Percentiles rank a stretch among this genome's conserved stretches.
Conservation (phyloP, 1,140 invertebrate species). For the Cydia fagiglandana region DNA sequence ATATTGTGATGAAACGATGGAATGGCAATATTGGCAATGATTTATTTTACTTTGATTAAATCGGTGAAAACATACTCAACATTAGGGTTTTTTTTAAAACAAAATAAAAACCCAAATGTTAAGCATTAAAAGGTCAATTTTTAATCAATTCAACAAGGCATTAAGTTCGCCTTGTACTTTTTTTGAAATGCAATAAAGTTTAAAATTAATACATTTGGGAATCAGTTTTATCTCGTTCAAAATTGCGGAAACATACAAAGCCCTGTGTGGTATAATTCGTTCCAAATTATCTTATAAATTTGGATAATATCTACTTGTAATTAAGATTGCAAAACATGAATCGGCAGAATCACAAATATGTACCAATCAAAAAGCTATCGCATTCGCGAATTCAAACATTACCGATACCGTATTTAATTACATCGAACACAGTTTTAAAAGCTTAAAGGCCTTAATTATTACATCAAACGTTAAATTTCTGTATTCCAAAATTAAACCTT, state of each 20-base stretch:
- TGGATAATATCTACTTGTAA: neutral
- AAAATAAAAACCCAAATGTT: too few species aligned
- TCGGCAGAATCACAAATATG: neutral
- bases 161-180: too few species aligned
- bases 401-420: conserved; percentile 3
- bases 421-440: neutral
- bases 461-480: neutral
- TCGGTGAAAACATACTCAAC: too few species aligned
- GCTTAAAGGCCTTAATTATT: conserved; percentile 13
- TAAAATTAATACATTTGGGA: too few species aligned
- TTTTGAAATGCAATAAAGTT: too few species aligned
- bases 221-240: neutral
- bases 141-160: too few species aligned
- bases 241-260: neutral
- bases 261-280: neutral
- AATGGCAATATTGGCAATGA: too few species aligned
- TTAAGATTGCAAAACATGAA: conserved; percentile 12
- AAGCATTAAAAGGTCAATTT: too few species aligned
- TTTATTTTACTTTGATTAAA: too few species aligned
- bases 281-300: neutral
- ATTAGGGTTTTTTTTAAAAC: too few species aligned
- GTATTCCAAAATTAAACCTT: neutral
- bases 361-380: neutral
- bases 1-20: too few species aligned
- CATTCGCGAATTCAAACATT: conserved; percentile 4